Percentiles rank a stretch among this genome's conserved stretches.
Conservation (phyloP, 2,113 vertebrate species). For the Phalacrocorax carbo region DNA sequence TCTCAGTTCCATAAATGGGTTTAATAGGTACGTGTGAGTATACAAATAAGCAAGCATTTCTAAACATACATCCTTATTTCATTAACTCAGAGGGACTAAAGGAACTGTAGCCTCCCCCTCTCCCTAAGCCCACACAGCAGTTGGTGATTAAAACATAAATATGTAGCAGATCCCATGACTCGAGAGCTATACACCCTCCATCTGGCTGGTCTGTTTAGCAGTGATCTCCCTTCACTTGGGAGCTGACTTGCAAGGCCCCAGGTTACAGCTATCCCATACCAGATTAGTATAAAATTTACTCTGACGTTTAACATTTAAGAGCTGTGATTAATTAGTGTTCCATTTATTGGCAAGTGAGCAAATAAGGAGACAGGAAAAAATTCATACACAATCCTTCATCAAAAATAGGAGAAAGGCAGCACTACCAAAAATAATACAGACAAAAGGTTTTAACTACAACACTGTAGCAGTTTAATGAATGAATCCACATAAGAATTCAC, state of each 20-base stretch:
- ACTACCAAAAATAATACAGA: not conserved
- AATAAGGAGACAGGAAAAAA: not conserved
- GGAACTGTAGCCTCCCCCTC: not conserved
- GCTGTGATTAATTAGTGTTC: not conserved
- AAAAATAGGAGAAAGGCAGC: not conserved
- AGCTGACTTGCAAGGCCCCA: not conserved
- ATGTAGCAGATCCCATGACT: not conserved
- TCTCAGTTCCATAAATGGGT: fast-evolving
- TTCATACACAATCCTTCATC: not conserved
- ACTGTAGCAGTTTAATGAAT: not conserved
- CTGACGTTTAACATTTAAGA: not conserved
- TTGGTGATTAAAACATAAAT: not conserved
- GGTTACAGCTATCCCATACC: not conserved
- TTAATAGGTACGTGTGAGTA: not conserved
- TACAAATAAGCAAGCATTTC: not conserved
- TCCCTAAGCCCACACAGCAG: not conserved
- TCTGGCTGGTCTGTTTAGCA: not conserved
- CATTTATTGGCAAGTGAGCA: not conserved
- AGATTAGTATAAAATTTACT: not conserved
- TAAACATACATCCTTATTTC: not conserved
- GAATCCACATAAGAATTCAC: not conserved
- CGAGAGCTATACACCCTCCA: not conserved
- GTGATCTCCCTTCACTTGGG: not conserved
- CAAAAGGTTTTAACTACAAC: not conserved
- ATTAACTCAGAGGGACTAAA: not conserved